Base-by-base conservation (phyloP, 2,113 vertebrate species). In the Saccopteryx leptura region DNA sequence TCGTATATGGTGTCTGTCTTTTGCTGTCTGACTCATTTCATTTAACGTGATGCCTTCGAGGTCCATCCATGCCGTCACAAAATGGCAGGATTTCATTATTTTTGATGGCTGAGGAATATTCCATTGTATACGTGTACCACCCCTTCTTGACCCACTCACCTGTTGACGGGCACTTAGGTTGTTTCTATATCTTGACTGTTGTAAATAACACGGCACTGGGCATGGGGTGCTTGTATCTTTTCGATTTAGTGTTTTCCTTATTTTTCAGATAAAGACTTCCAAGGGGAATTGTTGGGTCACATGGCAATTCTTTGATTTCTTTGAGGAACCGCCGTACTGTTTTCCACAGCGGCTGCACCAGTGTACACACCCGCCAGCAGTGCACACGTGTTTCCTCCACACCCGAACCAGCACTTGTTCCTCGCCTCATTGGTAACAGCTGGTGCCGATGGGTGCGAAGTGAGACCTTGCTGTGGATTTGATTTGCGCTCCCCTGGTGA, bases 71-170 rank as follows among this genome's bases (percentile, higher is more conserved):
- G 39, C 71, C 50, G 39, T 86, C 5, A 13, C 63, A 87, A 60
- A 60, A 79, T 79, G 82, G 52, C 21, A 93, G 69, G 9, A 86
- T 86, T 28, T 87, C 15, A 61, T 60, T 78, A 21, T 86, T 87
- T 74, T 39, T 86, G 33, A 93, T 69, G 72, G 17, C 54, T 60
- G 61, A 58, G 11, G 61, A 54, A 28, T 83, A 91, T 23, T 83
- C 17, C 68, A 11, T 21, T 14, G 56, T 92, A 23, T 72, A 12
- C 24, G 11, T 72, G 24, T 68, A 23, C 19, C 21, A 39, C 50
- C n/a, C 84, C 18, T 84, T 92, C 18, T 84, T 31, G 48, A 86
- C 50, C 26, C 21, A 39, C 28, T 79, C 31, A 31, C 61, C 5
- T 4, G 6, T 31, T 13, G 18, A 4, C 60, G 4, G 23, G 71